Evolutionary conservation across 2,113 vertebrate genomes (phyloP).

Genomic region (Nothoprocta pentlandii): DNA sequence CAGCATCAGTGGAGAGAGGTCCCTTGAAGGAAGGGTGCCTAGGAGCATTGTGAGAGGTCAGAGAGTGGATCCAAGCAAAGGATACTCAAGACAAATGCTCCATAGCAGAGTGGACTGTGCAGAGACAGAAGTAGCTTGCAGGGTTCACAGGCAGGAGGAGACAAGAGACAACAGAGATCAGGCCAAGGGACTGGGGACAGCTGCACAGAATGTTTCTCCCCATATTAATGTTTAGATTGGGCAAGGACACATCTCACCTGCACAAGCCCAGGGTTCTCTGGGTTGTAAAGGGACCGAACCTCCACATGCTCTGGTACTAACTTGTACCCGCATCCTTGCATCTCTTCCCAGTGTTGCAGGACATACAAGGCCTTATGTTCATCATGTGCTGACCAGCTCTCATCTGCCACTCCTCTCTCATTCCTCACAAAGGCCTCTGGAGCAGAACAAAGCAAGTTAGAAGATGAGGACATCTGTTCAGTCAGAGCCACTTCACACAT

Average conservation of each 20-base stretch:
- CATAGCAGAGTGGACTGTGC: neutral
- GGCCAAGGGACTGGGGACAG: neutral
- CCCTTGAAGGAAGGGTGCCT: neutral
- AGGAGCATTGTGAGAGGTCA: neutral
- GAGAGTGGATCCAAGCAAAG: neutral
- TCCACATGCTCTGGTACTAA: constrained; percentile 94
- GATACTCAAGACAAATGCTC: neutral
- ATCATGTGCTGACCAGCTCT: constrained; percentile 73
- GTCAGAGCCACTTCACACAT: neutral
- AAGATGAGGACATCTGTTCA: neutral
- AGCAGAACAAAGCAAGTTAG: constrained; percentile 12
- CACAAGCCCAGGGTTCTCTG: constrained; percentile 84
- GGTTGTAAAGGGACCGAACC: constrained; percentile 83
- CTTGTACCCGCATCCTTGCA: constrained; percentile 85
- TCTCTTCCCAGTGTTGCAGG: constrained; percentile 89
- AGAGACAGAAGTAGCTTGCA: neutral
- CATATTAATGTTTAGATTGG: neutral
- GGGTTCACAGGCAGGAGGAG: neutral
- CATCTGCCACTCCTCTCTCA: constrained; percentile 70
- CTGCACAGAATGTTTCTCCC: neutral
- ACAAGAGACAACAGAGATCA: neutral
- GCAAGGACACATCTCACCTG: constrained; percentile 79
- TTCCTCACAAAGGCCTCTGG: constrained; percentile 81
- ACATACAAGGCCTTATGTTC: constrained; percentile 89
- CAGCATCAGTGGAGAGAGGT: neutral